phyloP scores from a whole-genome alignment of 2,113 vertebrate genomes.

The Lethenteron camtschaticum region DNA sequence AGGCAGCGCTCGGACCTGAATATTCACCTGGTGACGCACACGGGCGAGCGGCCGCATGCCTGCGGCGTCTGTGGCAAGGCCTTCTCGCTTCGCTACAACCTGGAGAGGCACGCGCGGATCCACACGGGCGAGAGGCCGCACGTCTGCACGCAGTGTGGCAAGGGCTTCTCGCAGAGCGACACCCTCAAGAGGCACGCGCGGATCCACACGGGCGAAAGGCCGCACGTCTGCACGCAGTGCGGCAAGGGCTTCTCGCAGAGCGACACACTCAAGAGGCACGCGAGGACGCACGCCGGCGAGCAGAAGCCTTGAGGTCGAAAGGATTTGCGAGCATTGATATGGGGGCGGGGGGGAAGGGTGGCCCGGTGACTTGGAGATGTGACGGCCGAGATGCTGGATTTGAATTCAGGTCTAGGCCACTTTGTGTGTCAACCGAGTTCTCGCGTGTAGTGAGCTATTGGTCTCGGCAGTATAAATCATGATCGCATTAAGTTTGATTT shows the following conservation, averaged over 20 bases:
- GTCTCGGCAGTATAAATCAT: no score
- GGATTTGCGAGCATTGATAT: no score
- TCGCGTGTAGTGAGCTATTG: no score
- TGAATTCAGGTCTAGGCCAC: no score
- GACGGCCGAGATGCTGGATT: no score
- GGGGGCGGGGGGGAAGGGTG: no score
- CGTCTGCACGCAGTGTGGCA: not conserved
- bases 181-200: slow-evolving; percentile 1
- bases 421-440: no score
- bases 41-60: not conserved
- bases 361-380: no score
- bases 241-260: slow-evolving; percentile 22
- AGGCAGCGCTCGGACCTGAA: slow-evolving; percentile 36
- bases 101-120: not conserved
- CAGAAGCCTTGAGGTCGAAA: not conserved
- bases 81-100: not conserved
- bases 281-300: slow-evolving; percentile 12
- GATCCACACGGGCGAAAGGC: slow-evolving; percentile 9
- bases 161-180: not conserved
- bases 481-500: no score
- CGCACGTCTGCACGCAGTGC: slow-evolving; percentile 37
- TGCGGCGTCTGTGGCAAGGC: not conserved
- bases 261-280: slow-evolving; percentile 14
- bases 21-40: slow-evolving; percentile 33
- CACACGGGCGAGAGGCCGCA: not conserved